Base-by-base conservation (phyloP, 2,797 vertebrate genomes). In the Sus cebifrons region DNA sequence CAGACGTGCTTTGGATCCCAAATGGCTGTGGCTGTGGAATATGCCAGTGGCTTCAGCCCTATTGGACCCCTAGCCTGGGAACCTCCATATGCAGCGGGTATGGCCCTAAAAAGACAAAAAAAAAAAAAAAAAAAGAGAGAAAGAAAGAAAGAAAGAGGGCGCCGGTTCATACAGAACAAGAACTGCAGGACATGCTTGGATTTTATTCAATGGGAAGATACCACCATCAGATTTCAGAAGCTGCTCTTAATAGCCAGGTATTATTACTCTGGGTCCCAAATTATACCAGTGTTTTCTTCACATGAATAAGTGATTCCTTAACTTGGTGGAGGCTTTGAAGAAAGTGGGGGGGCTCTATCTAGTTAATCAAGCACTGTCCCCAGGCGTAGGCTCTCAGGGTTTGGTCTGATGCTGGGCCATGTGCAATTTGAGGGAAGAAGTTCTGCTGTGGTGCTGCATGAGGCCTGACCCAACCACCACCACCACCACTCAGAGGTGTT, bases 391-490 rank as follows among this genome's bases (percentile, higher is more conserved):
- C 40, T 60, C 77, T 82, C 67, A 40, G 49, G 25, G 20, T 77
- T 65, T 85, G 70, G 67, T 44, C 32, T 65, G 27, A 84, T 1
- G 12, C 27, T 65, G 18, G 13, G 54, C 49, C 23, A 7, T 14
- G 60, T 14, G 49, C 15, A 0, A 29, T 29, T 81, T 65, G n/a
- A 58, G 16, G 16, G 11, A 40, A 44, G 62, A 32, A 23, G 17
- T n/a, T 78, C n/a, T 14, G 5, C 15, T 4, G 14, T 2, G 21
- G 17, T 18, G 14, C 13, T 23, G 0, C 0, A 0, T 4, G 60
- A 65, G 27, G 40, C 18, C 77, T 27, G 25, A 49, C 44, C 44
- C 44, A 6, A 49, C 44, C 44, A 36, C 44, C 44, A 10, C 44
- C 44, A 49, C 44, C 44, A 4, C 9, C 40, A 14, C 20, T 78